A percentile compares a stretch with the other conserved stretches of the same genome.
phyloP scores from a whole-genome alignment of 2,888 invertebrate genomes.

The Hypercompe scribonia region DNA sequence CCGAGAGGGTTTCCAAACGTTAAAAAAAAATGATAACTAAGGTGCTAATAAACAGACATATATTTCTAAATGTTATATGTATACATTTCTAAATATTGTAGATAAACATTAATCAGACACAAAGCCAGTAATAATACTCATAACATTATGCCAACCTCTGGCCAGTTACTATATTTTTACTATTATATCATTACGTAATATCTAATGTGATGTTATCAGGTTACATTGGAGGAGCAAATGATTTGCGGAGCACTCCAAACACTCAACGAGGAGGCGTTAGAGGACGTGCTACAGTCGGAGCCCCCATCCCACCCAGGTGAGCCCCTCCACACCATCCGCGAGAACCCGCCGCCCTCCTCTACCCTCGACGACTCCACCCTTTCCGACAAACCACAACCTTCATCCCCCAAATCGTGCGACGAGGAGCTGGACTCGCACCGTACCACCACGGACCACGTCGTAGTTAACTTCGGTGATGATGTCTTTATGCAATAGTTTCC shows the following conservation, averaged over 20 bases:
- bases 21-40: no score
- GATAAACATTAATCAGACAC: no score
- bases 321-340: slow-evolving; percentile 75
- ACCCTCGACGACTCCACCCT: slow-evolving; percentile 40
- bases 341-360: slow-evolving; percentile 59
- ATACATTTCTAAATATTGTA: no score
- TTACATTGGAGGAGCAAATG: slow-evolving; percentile 97
- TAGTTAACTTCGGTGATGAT: slow-evolving; percentile 73
- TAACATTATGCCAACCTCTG: neutral
- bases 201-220: slow-evolving; percentile 82
- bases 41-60: no score
- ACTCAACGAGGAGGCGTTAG: slow-evolving; percentile 96
- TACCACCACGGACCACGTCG: slow-evolving; percentile 60
- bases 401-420: slow-evolving; percentile 24
- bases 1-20: no score
- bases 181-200: neutral
- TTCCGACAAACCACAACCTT: slow-evolving; percentile 30
- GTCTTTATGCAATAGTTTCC: slow-evolving; percentile 61
- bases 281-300: slow-evolving; percentile 94
- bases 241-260: slow-evolving; percentile 97
- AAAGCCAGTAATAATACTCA: no score
- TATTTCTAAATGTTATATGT: no score
- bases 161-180: neutral
- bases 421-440: slow-evolving; percentile 47
- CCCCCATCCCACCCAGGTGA: slow-evolving; percentile 86